Conservation (phyloP, 2,113 vertebrate species). For the Labeo rohita region DNA sequence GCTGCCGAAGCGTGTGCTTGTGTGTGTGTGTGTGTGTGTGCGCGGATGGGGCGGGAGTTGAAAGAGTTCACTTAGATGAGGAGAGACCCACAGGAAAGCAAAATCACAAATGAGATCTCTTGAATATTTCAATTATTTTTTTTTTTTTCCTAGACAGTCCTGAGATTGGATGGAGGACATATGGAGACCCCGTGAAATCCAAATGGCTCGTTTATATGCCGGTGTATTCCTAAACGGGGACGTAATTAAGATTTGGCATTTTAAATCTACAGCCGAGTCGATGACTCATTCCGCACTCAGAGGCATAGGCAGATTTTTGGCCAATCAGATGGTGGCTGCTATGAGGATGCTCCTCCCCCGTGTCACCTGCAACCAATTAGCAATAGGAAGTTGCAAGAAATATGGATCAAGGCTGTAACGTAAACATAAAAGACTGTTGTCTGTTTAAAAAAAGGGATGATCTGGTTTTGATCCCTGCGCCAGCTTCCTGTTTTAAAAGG, state of each 20-base stretch:
- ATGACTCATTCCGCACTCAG: constrained; percentile 7
- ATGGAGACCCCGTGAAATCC: neutral
- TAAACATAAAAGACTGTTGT: neutral
- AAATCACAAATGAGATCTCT: constrained; percentile 2
- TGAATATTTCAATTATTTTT: neutral
- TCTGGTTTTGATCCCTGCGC: neutral
- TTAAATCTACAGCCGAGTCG: neutral
- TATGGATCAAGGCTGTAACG: neutral
- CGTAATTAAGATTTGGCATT: neutral
- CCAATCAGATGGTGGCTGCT: neutral
- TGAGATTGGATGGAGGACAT: neutral
- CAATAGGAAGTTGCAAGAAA: neutral
- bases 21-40: constrained; percentile 37
- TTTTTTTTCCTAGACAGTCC: neutral
- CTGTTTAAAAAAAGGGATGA: neutral
- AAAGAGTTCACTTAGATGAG: constrained; percentile 6
- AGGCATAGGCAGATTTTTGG: neutral
- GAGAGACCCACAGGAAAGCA: neutral
- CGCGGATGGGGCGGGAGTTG: neutral
- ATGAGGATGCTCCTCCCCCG: neutral
- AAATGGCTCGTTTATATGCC: neutral
- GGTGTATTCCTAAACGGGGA: neutral
- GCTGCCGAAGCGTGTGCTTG: constrained; percentile 59
- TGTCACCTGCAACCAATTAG: neutral
- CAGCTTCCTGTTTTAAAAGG: neutral